Percentiles rank a stretch among this genome's conserved stretches.
phyloP scores from a whole-genome alignment of 2,888 invertebrate genomes.

The Scaptomyza polygonia region DNA sequence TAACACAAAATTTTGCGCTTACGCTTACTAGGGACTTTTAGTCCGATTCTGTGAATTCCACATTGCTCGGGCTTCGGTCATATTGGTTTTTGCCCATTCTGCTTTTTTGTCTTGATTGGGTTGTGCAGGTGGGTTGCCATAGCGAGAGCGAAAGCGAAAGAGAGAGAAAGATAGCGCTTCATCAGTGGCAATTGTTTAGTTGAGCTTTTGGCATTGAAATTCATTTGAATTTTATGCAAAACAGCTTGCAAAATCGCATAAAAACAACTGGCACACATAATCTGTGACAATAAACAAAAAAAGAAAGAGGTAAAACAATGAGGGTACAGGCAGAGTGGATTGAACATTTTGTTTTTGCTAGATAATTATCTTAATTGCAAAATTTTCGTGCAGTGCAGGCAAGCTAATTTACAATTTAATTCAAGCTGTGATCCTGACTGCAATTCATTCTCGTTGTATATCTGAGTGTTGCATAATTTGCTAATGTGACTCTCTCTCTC shows the following conservation, averaged over 20 bases:
- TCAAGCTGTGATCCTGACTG: slow-evolving; percentile 24
- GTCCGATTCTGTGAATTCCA: not conserved
- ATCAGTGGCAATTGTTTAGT: slow-evolving; percentile 72
- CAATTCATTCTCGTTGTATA: slow-evolving; percentile 13
- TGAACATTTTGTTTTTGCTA: slow-evolving; percentile 64
- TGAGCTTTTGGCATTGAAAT: slow-evolving; percentile 73
- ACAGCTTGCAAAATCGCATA: slow-evolving; percentile 48
- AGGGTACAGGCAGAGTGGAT: not conserved
- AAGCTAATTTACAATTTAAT: slow-evolving; percentile 69
- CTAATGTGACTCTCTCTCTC: slow-evolving; percentile 1
- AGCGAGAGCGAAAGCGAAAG: not conserved
- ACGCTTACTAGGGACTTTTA: slow-evolving; percentile 45
- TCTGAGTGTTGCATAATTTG: not conserved
- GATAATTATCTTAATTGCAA: slow-evolving; percentile 81
- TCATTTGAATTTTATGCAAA: slow-evolving; percentile 77
- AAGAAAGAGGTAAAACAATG: slow-evolving; percentile 1
- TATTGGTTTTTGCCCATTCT: slow-evolving; percentile 29
- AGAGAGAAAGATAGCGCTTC: slow-evolving; percentile 33
- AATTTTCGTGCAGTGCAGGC: slow-evolving; percentile 57
- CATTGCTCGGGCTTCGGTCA: not conserved
- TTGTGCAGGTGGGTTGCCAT: slow-evolving; percentile 4
- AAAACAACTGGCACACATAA: slow-evolving; percentile 48
- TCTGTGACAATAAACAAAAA: too few species aligned
- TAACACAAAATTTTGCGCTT: slow-evolving; percentile 79
- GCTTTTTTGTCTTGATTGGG: slow-evolving; percentile 52